phyloP scores from a whole-genome alignment of 92 coral and sea anemone genomes.

The Epizoanthus scotinus region DNA sequence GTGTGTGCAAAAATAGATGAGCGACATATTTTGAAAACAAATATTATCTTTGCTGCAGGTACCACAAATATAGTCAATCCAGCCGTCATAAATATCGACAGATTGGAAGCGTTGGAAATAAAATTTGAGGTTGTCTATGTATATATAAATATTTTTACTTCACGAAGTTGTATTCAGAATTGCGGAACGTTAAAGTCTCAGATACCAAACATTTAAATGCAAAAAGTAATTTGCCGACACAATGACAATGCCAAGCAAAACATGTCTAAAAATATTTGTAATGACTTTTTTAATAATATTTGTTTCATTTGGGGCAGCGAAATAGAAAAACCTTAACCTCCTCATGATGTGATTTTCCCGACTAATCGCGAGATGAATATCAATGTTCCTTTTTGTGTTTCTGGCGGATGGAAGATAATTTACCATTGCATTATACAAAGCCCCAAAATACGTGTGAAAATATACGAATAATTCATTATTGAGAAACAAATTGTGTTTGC shows the following conservation, averaged over 20 bases:
- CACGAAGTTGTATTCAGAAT: not conserved
- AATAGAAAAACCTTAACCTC: not conserved
- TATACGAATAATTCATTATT: not conserved
- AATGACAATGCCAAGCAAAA: not conserved
- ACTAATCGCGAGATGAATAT: not conserved
- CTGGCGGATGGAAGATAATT: not conserved
- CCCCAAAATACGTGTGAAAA: not conserved
- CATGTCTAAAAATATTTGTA: not conserved
- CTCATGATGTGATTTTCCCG: not conserved
- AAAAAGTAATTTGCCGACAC: no score
- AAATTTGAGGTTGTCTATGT: not conserved
- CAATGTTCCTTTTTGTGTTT: not conserved
- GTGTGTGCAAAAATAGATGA: not conserved
- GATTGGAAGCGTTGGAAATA: not conserved
- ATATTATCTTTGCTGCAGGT: constrained; percentile 20
- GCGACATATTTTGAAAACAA: constrained; percentile 2
- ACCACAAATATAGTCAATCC: not conserved
- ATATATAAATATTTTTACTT: not conserved
- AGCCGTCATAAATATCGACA: not conserved
- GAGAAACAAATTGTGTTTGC: not conserved
- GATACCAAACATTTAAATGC: no score
- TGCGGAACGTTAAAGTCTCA: no score
- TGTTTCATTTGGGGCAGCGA: not conserved
- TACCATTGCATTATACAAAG: not conserved
- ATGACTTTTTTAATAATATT: not conserved